Percentiles rank a stretch among this genome's conserved stretches.
phyloP scores from a whole-genome alignment of 2,113 vertebrate genomes.

The Prochilodus magdalenae region DNA sequence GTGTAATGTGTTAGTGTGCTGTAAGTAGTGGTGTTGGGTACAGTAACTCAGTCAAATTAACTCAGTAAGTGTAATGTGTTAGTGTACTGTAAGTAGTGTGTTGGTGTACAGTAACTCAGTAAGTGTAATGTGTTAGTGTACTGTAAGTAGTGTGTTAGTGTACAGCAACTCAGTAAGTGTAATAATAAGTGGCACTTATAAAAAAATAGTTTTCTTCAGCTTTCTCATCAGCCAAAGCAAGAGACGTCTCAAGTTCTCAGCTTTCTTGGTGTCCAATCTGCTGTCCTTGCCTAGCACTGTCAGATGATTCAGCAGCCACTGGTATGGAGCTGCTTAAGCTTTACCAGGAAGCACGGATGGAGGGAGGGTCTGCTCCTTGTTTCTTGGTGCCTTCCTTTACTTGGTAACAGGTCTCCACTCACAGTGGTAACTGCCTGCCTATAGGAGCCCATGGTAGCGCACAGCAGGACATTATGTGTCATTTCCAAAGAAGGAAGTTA shows the following conservation, averaged over 20 bases:
- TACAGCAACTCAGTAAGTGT: too few species aligned
- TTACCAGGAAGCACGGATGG: slow-evolving; percentile 1
- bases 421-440: background rate
- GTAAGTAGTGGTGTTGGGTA: too few species aligned
- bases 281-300: background rate
- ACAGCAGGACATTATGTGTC: background rate
- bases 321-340: background rate
- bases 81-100: too few species aligned
- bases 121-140: too few species aligned
- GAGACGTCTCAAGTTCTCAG: slow-evolving; percentile 3
- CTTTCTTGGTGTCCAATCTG: slow-evolving; percentile 8
- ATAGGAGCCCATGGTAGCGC: background rate
- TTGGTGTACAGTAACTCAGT: too few species aligned
- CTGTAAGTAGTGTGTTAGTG: too few species aligned
- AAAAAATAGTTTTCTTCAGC: too few species aligned
- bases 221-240: background rate
- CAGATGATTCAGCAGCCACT: slow-evolving; percentile 9
- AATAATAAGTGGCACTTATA: too few species aligned
- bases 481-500: background rate
- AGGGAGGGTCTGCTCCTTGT: slow-evolving; percentile 16
- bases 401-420: slow-evolving; percentile 5
- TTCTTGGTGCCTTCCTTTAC: background rate
- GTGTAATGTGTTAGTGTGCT: too few species aligned
- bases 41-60: too few species aligned
- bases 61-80: too few species aligned